Percentiles rank a stretch among this genome's conserved stretches.
phyloP scores from a whole-genome alignment of 2,113 vertebrate species.

The Eurypyga helias region DNA sequence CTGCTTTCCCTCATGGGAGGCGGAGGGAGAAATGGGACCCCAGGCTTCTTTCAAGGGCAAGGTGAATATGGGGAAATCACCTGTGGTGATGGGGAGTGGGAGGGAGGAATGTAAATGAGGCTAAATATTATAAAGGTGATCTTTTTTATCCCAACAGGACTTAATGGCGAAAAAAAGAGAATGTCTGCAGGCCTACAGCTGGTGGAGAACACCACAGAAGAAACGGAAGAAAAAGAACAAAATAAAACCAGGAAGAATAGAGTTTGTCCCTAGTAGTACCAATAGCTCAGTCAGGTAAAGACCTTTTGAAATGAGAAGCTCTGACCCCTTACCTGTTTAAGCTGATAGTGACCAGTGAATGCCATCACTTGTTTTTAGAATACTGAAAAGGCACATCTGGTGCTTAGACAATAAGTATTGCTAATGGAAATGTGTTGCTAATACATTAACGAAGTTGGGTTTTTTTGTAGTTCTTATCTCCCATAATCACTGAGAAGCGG shows the following conservation, averaged over 20 bases:
- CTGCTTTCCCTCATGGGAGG: constrained; percentile 80
- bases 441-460: not conserved
- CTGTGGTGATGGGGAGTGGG: constrained; percentile 79
- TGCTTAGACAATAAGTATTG: not conserved
- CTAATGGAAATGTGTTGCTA: not conserved
- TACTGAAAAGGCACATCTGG: not conserved
- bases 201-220: constrained; percentile 73
- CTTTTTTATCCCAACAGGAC: constrained; percentile 65
- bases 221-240: constrained; percentile 78
- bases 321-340: not conserved
- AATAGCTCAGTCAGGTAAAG: constrained; percentile 63
- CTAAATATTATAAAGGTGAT: constrained; percentile 69
- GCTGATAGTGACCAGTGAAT: not conserved
- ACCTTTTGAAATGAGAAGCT: not conserved
- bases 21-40: constrained; percentile 79
- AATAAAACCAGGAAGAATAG: constrained; percentile 75
- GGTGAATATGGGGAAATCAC: constrained; percentile 80
- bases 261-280: constrained; percentile 67
- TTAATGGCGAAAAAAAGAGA: constrained; percentile 72
- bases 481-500: fast-evolving
- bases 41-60: constrained; percentile 80
- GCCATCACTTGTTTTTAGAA: not conserved
- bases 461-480: not conserved
- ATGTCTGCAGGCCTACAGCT: constrained; percentile 71
- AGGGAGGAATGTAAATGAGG: constrained; percentile 75